A percentile compares a stretch with the other conserved stretches of the same genome.
phyloP scores from a whole-genome alignment of 2,888 invertebrate genomes.

The Sclerodermus sp. region DNA sequence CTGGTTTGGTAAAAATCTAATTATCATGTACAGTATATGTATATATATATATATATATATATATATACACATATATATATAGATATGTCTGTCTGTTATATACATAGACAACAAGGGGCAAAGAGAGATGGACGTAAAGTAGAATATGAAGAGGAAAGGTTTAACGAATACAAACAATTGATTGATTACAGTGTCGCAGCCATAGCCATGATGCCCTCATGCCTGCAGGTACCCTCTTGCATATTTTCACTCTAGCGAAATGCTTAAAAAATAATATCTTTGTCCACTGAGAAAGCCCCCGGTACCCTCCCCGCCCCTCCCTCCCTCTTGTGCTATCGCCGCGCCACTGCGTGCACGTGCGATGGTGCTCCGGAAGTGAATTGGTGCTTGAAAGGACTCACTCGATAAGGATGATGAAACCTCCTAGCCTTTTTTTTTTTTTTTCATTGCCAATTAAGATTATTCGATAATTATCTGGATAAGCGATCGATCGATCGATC shows the following conservation, averaged over 20 bases:
- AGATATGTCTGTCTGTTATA: too few relatives aligned
- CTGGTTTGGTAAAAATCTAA: not conserved
- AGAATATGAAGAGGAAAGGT: constrained; percentile 14
- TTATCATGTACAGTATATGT: not conserved
- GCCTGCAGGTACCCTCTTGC: constrained; percentile 51
- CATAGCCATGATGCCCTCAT: constrained; percentile 52
- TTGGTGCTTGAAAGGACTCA: too few relatives aligned
- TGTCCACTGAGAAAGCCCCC: not conserved
- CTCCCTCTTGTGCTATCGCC: constrained; percentile 41
- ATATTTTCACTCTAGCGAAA: not conserved
- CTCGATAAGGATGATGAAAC: too few relatives aligned
- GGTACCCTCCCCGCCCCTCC: constrained; percentile 11
- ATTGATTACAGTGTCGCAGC: constrained; percentile 50
- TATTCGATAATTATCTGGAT: too few relatives aligned
- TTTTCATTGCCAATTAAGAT: too few relatives aligned
- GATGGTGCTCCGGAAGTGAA: too few relatives aligned
- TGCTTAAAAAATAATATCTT: too few relatives aligned
- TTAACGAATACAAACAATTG: constrained; percentile 33
- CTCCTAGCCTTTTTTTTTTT: too few relatives aligned
- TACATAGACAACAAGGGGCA: constrained; percentile 6
- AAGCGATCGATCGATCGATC: too few relatives aligned
- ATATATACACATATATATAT: constrained; percentile 1
- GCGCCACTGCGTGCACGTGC: constrained; percentile 52
- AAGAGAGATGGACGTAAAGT: constrained; percentile 21
- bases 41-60: constrained; percentile 12